Evolutionary conservation across 2,797 vertebrate genomes (phyloP), one percentile per base, ranked within the genome.

Genomic region (Oreonectes daqikongensis): DNA sequence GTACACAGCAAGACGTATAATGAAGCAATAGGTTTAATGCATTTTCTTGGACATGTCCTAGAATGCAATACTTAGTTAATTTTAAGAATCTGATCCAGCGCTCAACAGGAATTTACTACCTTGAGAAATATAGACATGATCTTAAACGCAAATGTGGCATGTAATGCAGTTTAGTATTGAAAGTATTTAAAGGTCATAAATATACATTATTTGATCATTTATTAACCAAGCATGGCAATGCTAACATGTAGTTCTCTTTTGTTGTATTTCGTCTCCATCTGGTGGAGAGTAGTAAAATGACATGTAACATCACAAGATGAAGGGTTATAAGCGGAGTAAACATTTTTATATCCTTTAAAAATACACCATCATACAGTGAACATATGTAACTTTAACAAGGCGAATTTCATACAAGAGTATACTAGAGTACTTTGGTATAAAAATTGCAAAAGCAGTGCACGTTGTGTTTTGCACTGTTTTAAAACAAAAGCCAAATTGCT

Each of bases 211-310:
- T 35, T 2, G 12, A 35, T 59, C 1, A 22, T 46, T 68, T 5
- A 17, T 55, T 42, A 55, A 67, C 66, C 44, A 22, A 20, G 5
- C 2, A 17, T 53, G 14, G 22, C 55, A 18, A 57, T 4, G 15
- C 35, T 0, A 7, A 15, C 35, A n/a, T n/a, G 12, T 40, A 24
- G 20, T 32, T 28, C 26, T 63, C 11, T 7, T 2, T 10, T 26
- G 44, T 72, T 72, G 72, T 72, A 50, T 69, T 71, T 68, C 67
- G 81, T 78, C 78, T 80, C 81, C 46, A 22, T 61, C 78, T 83
- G 35, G 53, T 75, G 81, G 59, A 30, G 18, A 82, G 18, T 24
- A 28, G 4, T 44, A 22, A 46, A 28, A 52, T 40, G 1, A 53
- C 24, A 44, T 5, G 28, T 18, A n/a, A 8, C 1, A 4, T 1